A percentile compares a stretch with the other conserved stretches of the same genome.
These are phyloP conservation scores for Oncorhynchus masou DNA, from an alignment of 2,113 vertebrate species.

Conservation along the genomic window DNA sequence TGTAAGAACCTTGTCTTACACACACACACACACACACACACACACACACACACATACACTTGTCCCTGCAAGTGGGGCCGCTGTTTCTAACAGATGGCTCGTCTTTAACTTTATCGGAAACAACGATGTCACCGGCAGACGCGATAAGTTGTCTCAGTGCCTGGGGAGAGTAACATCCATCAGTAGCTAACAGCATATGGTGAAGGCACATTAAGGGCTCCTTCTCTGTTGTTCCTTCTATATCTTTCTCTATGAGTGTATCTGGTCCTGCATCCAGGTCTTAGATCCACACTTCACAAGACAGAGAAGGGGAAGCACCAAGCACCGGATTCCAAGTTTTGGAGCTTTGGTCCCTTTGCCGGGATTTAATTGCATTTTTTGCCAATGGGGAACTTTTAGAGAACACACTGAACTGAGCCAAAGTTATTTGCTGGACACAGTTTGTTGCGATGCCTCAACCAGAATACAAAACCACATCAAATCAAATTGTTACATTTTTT, in stretches of 20 bases:
- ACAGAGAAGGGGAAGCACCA: background rate
- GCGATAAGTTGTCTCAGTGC: constrained; percentile 42
- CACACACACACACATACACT: background rate
- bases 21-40: background rate
- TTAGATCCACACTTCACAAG: constrained; percentile 14
- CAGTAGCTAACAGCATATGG: constrained; percentile 63
- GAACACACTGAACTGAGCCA: background rate
- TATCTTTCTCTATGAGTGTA: background rate
- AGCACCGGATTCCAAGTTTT: background rate
- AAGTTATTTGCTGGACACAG: background rate
- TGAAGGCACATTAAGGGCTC: constrained; percentile 51
- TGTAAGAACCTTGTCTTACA: too few species aligned
- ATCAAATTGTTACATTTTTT: too few species aligned
- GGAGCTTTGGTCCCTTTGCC: background rate
- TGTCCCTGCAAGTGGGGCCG: constrained; percentile 28
- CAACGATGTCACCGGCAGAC: constrained; percentile 42
- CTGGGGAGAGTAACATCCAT: constrained; percentile 51
- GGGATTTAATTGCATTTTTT: background rate
- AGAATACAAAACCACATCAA: background rate
- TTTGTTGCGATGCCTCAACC: background rate
- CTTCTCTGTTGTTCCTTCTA: background rate
- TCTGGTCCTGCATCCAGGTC: background rate
- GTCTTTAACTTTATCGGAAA: constrained; percentile 64
- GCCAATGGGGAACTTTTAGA: background rate
- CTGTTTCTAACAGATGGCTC: constrained; percentile 65